Conservation (phyloP, 2,797 vertebrate species). For the Phataginus tricuspis region DNA sequence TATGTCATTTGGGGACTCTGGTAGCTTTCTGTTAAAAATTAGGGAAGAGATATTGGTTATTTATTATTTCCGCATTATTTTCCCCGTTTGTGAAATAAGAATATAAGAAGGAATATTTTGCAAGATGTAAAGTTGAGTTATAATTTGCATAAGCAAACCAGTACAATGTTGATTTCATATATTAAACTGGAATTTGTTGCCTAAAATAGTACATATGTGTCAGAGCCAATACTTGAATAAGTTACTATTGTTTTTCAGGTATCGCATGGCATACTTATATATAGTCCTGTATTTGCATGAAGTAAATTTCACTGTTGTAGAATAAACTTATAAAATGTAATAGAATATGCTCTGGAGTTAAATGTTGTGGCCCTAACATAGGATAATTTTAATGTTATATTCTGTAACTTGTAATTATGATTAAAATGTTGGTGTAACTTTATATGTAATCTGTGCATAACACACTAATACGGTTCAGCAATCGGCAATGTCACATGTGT, state of each 20-base stretch:
- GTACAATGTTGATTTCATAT: constrained; percentile 43
- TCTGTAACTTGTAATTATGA: constrained; percentile 18
- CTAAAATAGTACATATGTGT: background rate
- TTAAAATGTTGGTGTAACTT: constrained; percentile 51
- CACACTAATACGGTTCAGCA: constrained; percentile 61
- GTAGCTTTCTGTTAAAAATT: background rate
- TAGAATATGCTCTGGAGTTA: constrained; percentile 25
- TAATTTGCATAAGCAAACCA: background rate
- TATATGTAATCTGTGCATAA: constrained; percentile 53
- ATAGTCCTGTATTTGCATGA: constrained; percentile 11
- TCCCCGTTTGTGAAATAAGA: constrained; percentile 25
- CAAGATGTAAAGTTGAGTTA: background rate
- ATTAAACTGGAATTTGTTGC: background rate
- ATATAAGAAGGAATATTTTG: background rate
- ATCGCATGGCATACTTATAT: constrained; percentile 27
- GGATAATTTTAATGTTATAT: background rate
- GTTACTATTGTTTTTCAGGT: constrained; percentile 45
- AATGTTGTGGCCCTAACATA: background rate
- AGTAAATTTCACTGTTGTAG: constrained; percentile 46
- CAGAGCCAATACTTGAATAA: background rate
- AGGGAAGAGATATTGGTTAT: background rate
- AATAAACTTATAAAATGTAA: constrained; percentile 49
- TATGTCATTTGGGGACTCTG: background rate
- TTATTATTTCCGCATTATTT: constrained; percentile 37
- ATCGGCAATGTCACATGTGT: constrained; percentile 66